A percentile compares a stretch with the other conserved stretches of the same genome.
These are phyloP conservation scores for Hermaeophaga mercurialis DNA, from an alignment of 2,888 invertebrate species.

Conservation along the genomic window DNA sequence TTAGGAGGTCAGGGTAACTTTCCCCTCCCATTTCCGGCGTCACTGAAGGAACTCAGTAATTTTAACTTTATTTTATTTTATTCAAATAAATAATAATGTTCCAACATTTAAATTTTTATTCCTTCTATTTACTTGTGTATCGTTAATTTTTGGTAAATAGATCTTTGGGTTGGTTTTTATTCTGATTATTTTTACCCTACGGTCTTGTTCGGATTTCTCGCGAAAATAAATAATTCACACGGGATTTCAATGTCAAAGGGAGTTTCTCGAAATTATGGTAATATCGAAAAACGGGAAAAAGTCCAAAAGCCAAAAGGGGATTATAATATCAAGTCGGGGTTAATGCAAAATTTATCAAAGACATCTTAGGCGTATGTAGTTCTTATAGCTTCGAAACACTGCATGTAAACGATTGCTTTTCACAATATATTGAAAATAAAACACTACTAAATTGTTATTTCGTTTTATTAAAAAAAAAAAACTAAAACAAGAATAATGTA, in stretches of 20 bases:
- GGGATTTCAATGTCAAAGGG: conserved; percentile 35
- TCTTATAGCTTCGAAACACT: conserved; percentile 27
- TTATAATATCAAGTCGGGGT: conserved; percentile 28
- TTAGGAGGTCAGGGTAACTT: no score
- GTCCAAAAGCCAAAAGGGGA: conserved; percentile 26
- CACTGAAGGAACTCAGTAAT: no score
- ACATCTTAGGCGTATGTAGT: conserved; percentile 30
- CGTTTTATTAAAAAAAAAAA: no score
- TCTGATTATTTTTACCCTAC: conserved; percentile 12
- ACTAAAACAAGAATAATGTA: no score
- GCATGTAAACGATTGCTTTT: conserved; percentile 31
- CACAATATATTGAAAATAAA: conserved; percentile 5
- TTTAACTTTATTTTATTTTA: no score
- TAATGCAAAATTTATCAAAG: conserved; percentile 37
- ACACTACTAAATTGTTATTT: no score
- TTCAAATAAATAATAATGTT: no score
- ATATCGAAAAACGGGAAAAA: conserved; percentile 31
- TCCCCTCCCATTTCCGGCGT: no score
- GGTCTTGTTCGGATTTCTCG: conserved; percentile 9
- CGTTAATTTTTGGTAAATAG: no score
- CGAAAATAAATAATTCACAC: conserved; percentile 28
- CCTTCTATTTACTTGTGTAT: no score
- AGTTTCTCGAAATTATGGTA: conserved; percentile 31
- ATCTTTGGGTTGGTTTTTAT: conserved; percentile 4
- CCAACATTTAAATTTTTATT: no score